Base-by-base conservation (phyloP, 2,888 invertebrate genomes). In the Drosophila testacea region DNA sequence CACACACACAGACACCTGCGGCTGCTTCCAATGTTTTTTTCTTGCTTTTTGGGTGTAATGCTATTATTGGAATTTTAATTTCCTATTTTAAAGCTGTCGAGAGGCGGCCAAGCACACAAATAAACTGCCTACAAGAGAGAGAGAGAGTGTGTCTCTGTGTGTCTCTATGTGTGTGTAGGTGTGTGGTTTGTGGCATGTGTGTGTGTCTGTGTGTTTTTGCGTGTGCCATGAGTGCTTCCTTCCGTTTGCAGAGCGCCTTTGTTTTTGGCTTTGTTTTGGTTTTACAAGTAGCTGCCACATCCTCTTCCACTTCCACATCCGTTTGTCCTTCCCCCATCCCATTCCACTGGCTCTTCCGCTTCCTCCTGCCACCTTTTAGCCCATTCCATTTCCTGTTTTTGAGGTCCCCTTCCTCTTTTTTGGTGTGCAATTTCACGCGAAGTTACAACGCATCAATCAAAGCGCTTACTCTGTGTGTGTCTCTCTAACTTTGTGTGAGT, bases 31-130 rank as follows among this genome's bases (percentile, higher is more conserved):
- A 22, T 36, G 66, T 27, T 47, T 61, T 47, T 68, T 30, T 51
- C 55, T 51, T 16, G n/a, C 7, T 6, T 3, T 6, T 32, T 6
- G 32, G 7, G 32, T 6, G 38, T 77, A 69, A 73, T 77, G 85
- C 81, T 85, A 86, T 86, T 83, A 86, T 86, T 84, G 87, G 83
- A 81, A 83, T 84, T 84, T 86, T 86, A 84, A 86, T 84, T 86
- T 86, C 86, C 81, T 81, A 86, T 83, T 83, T 84, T 86, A 84
- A 84, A 79, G 83, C 83, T 74, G 77, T 68, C 68, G 67, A 57
- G 56, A 36, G 56, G 57, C 55, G 50, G 52, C 41, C 42, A 50
- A 66, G 46, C 56, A 62, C 73, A 69, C 70, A 76, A 76, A 79
- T 79, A 65, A 68, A 78, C 62, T 67, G 67, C 66, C 69, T 64